Conservation (phyloP, 92 coral and sea anemone genomes). For the Diadumene lineata region DNA sequence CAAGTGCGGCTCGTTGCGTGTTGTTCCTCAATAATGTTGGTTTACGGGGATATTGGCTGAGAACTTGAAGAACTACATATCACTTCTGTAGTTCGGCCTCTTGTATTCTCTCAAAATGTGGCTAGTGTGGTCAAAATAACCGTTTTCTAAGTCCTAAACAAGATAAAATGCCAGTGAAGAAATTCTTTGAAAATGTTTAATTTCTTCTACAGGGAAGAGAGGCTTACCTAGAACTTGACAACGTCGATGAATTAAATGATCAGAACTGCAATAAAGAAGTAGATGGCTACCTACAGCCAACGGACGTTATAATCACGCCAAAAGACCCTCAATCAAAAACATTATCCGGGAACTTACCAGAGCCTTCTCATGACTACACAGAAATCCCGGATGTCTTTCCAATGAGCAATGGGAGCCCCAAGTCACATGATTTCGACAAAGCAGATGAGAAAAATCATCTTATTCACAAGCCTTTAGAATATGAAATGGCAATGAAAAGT, state of each 20-base stretch:
- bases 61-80: too few species aligned
- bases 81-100: too few species aligned
- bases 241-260: constrained; percentile 26
- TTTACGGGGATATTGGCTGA: too few species aligned
- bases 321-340: constrained; percentile 7
- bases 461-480: constrained; percentile 13
- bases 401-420: background rate
- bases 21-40: too few species aligned
- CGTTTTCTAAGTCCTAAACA: too few species aligned
- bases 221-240: constrained; percentile 39
- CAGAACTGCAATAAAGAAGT: constrained; percentile 10
- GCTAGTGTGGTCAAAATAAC: too few species aligned
- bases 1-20: too few species aligned
- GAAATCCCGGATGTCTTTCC: constrained; percentile 9
- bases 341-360: background rate
- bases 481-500: constrained; percentile 15
- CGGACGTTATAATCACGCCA: constrained; percentile 15
- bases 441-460: background rate
- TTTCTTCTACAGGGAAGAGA: constrained; percentile 32
- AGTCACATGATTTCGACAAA: constrained; percentile 12
- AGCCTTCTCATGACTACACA: constrained; percentile 7
- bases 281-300: constrained; percentile 36
- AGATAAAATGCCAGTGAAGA: too few species aligned
- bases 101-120: too few species aligned
- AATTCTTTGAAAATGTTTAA: background rate